phyloP scores from a whole-genome alignment of 2,797 vertebrate species.

The Enteromius trimaculatus region DNA sequence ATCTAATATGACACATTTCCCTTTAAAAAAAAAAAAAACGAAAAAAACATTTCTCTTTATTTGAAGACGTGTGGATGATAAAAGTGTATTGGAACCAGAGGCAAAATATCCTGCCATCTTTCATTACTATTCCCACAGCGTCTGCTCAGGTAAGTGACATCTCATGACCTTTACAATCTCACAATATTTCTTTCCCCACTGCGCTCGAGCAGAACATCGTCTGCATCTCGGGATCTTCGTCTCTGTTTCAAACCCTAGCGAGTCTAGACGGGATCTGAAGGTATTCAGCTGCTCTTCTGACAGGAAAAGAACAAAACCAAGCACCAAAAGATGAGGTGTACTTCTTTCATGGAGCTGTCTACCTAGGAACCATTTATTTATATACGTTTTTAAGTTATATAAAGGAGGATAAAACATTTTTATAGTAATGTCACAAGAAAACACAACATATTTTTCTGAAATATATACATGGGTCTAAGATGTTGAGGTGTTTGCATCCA shows the following conservation, averaged over 20 bases:
- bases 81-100: not conserved
- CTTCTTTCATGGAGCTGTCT: too few relatives aligned
- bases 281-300: not conserved
- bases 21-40: too few relatives aligned
- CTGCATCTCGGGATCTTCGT: too few relatives aligned
- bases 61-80: not conserved
- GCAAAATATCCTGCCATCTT: not conserved
- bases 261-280: not conserved
- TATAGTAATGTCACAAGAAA: too few relatives aligned
- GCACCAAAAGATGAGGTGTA: too few relatives aligned
- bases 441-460: too few relatives aligned
- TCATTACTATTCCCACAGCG: not conserved
- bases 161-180: slow-evolving; percentile 38
- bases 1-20: not conserved
- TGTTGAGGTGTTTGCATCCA: too few relatives aligned
- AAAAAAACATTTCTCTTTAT: not conserved
- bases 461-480: too few relatives aligned
- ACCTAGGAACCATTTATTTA: too few relatives aligned
- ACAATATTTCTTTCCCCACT: slow-evolving; percentile 29
- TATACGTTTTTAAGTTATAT: too few relatives aligned
- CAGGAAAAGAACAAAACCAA: not conserved
- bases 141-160: slow-evolving; percentile 25
- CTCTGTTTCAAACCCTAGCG: not conserved
- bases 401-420: too few relatives aligned
- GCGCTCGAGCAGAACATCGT: not conserved